Evolutionary conservation across 2,797 vertebrate genomes (phyloP), one percentile per base, ranked within the genome.

Genomic region (Sparidentex hasta): DNA sequence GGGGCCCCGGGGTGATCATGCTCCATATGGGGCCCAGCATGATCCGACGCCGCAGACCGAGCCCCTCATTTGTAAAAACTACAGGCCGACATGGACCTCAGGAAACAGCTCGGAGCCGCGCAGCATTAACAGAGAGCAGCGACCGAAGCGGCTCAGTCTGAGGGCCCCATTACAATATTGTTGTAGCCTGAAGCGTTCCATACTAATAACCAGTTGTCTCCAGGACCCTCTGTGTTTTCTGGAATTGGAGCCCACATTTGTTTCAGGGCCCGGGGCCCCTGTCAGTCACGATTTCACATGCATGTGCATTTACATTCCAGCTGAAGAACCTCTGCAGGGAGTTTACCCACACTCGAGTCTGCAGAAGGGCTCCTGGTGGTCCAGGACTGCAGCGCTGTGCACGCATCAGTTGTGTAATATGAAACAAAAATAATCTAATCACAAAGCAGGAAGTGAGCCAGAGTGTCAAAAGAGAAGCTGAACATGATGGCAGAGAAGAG

Each of bases 201-300:
- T 76, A 64, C 61, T 86, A 84, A 86, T 77, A 79, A 76, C 68
- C 51, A 38, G 65, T 62, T 67, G 63, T 88, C 76, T 88, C 78
- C 64, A 61, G 67, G 78, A 77, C 62, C 76, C 82, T 83, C 54
- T 59, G 61, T 79, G 58, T 85, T 82, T 73, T 88, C 78, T 79
- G 85, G 79, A 85, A 89, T 66, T 65, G 77, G 78, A 86, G 82
- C 48, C 78, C 78, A 59, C 48, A 69, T 88, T 83, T 84, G 86
- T 86, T 82, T 86, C 65, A 74, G 62, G 58, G 73, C 87, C 80
- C 25, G 3, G 72, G 81, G 89, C 82, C 61, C 54, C 69, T 90
- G 87, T 88, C 88, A 89, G 66, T 88, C 79, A 83, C 73, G 64
- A 84, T 90, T 87, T 88, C 78, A 62, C 75, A 66, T 69, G 76